Conservation (phyloP, 2,797 vertebrate species). For the Lutjanus argentimaculatus region DNA sequence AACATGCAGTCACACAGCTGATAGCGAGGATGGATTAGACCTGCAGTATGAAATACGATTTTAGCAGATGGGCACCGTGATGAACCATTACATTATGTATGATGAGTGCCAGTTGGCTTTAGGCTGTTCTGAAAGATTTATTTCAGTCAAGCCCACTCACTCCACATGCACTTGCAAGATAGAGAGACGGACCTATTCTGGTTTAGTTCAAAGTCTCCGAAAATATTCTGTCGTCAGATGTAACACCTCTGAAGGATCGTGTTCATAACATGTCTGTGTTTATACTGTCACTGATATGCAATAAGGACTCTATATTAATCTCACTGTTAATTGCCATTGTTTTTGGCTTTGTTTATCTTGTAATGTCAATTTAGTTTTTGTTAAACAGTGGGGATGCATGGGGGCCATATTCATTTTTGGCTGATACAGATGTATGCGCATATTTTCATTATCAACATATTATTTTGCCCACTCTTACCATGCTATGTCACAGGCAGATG, state of each 20-base stretch:
- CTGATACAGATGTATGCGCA: too few relatives aligned
- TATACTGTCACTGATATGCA: background rate
- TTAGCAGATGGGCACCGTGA: conserved; percentile 72
- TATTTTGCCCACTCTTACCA: too few relatives aligned
- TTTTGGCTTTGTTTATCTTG: background rate
- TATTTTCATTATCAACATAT: too few relatives aligned
- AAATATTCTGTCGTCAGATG: conserved; percentile 52
- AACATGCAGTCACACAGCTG: conserved; percentile 48
- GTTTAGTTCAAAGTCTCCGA: conserved; percentile 45
- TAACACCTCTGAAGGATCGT: conserved; percentile 21
- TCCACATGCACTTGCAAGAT: conserved; percentile 66
- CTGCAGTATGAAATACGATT: conserved; percentile 54
- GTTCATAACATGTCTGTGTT: conserved; percentile 1
- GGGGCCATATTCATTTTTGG: too few relatives aligned
- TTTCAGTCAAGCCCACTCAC: conserved; percentile 77
- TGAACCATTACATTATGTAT: conserved; percentile 80
- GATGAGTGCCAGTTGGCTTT: conserved; percentile 77
- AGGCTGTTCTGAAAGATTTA: conserved; percentile 81
- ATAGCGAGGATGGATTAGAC: conserved; percentile 54
- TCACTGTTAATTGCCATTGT: background rate
- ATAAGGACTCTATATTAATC: background rate
- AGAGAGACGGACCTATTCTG: conserved; percentile 58
- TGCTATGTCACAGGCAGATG: too few relatives aligned
- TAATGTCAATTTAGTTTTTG: background rate
- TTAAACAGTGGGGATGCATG: too few relatives aligned